Percentiles rank a stretch among this genome's conserved stretches.
These are phyloP conservation scores for Sorex fumeus DNA, from an alignment of 2,113 vertebrate genomes.

Conservation along the genomic window DNA sequence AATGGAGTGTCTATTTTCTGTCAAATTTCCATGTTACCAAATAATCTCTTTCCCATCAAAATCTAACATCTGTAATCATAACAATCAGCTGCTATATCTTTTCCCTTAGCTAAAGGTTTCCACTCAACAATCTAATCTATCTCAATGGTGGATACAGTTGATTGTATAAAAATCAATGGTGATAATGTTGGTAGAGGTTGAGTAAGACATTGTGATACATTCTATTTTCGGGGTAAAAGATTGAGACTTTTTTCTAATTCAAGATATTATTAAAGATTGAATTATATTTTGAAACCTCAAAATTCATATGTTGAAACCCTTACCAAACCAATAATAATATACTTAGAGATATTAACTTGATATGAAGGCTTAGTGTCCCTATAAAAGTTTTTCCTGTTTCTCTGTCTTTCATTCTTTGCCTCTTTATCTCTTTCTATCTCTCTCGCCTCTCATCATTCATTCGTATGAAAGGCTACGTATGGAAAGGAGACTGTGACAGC, in stretches of 20 bases:
- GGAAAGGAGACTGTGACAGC: background rate
- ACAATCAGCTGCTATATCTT: background rate
- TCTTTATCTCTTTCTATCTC: background rate
- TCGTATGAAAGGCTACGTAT: background rate
- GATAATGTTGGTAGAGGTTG: background rate
- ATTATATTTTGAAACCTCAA: background rate
- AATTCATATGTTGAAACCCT: background rate
- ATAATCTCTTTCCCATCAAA: constrained; percentile 29
- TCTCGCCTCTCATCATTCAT: too few species aligned
- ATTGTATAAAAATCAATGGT: too few species aligned
- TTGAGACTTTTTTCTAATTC: background rate
- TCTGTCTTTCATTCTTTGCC: background rate
- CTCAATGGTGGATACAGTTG: too few species aligned
- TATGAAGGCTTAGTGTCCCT: background rate
- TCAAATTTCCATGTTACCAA: background rate
- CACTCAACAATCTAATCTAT: too few species aligned
- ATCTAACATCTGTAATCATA: background rate
- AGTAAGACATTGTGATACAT: background rate
- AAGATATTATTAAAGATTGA: background rate
- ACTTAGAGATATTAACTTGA: background rate
- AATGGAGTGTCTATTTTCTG: background rate
- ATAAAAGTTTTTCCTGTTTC: too few species aligned
- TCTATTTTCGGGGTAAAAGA: background rate
- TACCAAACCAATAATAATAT: background rate
- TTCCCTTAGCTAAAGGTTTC: background rate